These are phyloP conservation scores for Drusus annulatus DNA, from an alignment of 1,140 invertebrate genomes.

Conservation along the genomic window DNA sequence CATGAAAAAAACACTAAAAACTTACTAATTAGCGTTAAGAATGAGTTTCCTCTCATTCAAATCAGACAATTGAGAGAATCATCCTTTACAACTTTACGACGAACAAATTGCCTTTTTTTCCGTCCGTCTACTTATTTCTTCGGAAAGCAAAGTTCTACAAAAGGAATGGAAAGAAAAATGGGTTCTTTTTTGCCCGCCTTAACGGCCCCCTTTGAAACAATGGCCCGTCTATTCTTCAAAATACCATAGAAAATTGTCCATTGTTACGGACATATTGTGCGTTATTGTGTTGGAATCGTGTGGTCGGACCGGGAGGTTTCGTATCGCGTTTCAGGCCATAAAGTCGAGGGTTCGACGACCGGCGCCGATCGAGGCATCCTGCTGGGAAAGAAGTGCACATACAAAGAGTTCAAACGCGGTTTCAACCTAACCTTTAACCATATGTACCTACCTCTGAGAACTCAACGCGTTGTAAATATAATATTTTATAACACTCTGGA, in stretches of 20 bases:
- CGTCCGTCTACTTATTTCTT: conserved; percentile 5
- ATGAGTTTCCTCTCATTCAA: no score
- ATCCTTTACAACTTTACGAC: neutral
- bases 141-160: neutral
- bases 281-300: conserved; percentile 18
- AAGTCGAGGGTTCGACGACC: conserved; percentile 31
- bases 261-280: conserved; percentile 36
- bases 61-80: neutral
- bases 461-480: no score
- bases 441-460: no score
- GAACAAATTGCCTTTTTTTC: conserved; percentile 36
- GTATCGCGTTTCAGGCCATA: conserved; percentile 29
- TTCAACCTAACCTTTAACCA: no score
- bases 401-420: no score
- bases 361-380: neutral
- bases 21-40: no score
- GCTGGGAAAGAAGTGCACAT: no score
- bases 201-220: conserved; percentile 27
- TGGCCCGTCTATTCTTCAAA: conserved; percentile 32
- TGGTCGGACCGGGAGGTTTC: conserved; percentile 8
- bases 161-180: conserved; percentile 12
- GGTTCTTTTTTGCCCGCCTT: conserved; percentile 24
- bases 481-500: no score
- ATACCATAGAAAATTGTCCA: conserved; percentile 42
- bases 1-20: no score